phyloP scores from a whole-genome alignment of 1,140 invertebrate species.

The Pseudomyrmex sp. region DNA sequence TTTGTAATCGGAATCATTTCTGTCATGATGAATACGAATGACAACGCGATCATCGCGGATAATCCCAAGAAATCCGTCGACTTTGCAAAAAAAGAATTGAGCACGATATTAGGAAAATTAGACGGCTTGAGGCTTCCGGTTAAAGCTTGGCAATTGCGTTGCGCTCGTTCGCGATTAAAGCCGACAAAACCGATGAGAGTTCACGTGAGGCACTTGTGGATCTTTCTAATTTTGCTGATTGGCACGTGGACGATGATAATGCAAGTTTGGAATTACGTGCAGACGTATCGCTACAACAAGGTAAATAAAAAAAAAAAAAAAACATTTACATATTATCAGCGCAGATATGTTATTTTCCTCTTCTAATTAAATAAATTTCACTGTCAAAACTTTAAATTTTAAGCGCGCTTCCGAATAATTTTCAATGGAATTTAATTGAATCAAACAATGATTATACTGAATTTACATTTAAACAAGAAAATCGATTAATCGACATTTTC shows the following conservation, averaged over 20 bases:
- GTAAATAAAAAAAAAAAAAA: slow-evolving; percentile 49
- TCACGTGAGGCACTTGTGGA: slow-evolving; percentile 61
- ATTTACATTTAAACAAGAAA: no score
- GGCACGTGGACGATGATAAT: slow-evolving; percentile 60
- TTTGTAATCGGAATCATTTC: background rate
- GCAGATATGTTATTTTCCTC: no score
- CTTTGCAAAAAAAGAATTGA: slow-evolving; percentile 72
- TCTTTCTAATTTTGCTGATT: slow-evolving; percentile 66
- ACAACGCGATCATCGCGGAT: slow-evolving; percentile 43
- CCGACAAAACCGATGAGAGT: slow-evolving; percentile 40
- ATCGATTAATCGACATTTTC: no score
- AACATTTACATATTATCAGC: no score
- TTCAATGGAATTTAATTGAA: no score
- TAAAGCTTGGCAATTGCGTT: slow-evolving; percentile 60
- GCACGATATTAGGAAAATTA: slow-evolving; percentile 67
- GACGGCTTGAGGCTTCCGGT: slow-evolving; percentile 46
- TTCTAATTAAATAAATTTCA: no score
- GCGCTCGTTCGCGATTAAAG: slow-evolving; percentile 57
- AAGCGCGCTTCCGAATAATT: no score
- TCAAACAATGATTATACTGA: no score
- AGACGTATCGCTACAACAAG: slow-evolving; percentile 61
- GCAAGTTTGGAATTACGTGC: slow-evolving; percentile 56
- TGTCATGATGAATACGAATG: slow-evolving; percentile 67
- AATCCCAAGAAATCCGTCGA: slow-evolving; percentile 61
- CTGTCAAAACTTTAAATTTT: no score